Conservation (phyloP, 2,113 vertebrate genomes). For the Morone chrysops region DNA sequence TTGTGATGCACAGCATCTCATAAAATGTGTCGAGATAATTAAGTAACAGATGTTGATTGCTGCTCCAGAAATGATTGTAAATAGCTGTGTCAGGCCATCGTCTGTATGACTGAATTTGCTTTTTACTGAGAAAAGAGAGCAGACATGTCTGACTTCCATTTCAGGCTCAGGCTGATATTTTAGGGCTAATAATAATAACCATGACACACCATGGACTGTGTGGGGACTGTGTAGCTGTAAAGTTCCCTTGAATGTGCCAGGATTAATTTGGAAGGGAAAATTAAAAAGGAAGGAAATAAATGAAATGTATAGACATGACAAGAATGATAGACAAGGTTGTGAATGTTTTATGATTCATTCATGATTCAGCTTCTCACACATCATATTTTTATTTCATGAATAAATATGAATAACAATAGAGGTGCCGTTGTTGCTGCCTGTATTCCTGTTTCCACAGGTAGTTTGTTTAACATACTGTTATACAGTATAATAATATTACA, state of each 20-base stretch:
- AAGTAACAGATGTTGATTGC: neutral
- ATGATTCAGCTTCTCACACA: constrained; percentile 4
- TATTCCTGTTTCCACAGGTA: neutral
- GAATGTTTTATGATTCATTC: neutral
- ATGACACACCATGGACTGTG: neutral
- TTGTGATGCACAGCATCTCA: neutral
- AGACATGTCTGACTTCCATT: neutral
- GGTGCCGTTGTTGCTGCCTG: neutral
- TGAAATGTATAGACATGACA: neutral
- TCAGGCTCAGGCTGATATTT: neutral
- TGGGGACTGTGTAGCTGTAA: neutral
- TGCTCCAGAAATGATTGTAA: neutral
- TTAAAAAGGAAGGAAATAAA: neutral
- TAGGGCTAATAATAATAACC: neutral
- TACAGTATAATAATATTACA: neutral
- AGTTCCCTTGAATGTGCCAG: neutral
- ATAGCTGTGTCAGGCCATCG: neutral
- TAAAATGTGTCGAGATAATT: neutral
- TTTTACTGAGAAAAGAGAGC: neutral
- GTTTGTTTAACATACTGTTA: neutral
- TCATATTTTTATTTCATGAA: neutral
- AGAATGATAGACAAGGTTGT: neutral
- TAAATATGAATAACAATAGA: neutral
- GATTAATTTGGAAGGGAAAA: neutral
- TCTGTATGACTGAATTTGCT: neutral